phyloP scores from a whole-genome alignment of 2,113 vertebrate genomes.

The Hippocampus mohnikei region DNA sequence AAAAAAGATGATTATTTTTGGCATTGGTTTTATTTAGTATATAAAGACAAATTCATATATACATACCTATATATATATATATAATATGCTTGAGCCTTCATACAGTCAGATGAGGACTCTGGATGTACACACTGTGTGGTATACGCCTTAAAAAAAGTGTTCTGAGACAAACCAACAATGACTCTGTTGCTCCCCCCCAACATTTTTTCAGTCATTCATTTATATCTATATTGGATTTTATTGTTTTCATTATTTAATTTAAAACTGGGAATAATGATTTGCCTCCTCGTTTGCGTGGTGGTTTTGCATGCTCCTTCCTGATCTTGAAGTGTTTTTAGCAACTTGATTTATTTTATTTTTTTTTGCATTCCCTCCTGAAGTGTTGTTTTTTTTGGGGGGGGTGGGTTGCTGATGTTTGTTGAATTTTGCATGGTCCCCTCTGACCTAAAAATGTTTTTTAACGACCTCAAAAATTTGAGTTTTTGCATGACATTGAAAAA shows the following conservation, averaged over 20 bases:
- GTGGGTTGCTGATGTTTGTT: no score
- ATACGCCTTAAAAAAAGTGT: constrained; percentile 67
- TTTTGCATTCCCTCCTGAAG: no score
- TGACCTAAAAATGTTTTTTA: no score
- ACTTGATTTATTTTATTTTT: no score
- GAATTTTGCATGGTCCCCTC: no score
- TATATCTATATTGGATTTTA: background rate
- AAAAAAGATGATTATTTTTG: constrained; percentile 75
- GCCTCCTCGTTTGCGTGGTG: no score
- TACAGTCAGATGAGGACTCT: constrained; percentile 67
- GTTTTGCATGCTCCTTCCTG: no score
- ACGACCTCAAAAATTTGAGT: no score
- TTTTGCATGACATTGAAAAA: no score
- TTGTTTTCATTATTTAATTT: background rate
- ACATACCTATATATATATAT: constrained; percentile 51
- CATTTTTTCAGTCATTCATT: background rate
- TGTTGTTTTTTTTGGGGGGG: no score
- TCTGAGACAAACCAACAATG: constrained; percentile 49
- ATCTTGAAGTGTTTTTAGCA: no score
- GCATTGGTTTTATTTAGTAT: constrained; percentile 74
- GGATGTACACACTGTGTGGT: constrained; percentile 73
- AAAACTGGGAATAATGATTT: background rate
- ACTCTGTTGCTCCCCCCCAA: constrained; percentile 15
- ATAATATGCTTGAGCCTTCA: constrained; percentile 69
- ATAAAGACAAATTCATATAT: constrained; percentile 56